These are phyloP conservation scores for Calliopum simillimum DNA, from an alignment of 2,888 invertebrate genomes.

Conservation along the genomic window DNA sequence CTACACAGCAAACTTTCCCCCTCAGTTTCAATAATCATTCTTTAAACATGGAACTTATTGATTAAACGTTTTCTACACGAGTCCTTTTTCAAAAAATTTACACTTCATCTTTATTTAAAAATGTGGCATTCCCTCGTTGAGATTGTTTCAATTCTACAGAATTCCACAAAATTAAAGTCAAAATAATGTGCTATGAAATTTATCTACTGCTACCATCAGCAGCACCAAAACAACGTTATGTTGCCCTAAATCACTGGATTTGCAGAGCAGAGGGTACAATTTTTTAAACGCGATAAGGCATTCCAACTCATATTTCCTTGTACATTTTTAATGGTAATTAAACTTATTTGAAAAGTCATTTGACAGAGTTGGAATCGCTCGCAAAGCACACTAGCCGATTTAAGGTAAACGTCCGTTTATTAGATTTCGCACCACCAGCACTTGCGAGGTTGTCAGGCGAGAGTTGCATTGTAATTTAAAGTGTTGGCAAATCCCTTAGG, in stretches of 20 bases:
- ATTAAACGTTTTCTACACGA: too few species aligned
- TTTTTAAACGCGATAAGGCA: slow-evolving; percentile 49
- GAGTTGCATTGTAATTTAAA: background rate
- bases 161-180: slow-evolving; percentile 48
- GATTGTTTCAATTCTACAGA: slow-evolving; percentile 42
- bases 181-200: slow-evolving; percentile 46
- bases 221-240: background rate
- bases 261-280: slow-evolving; percentile 24
- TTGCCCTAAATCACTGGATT: too few species aligned
- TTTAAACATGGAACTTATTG: too few species aligned
- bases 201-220: slow-evolving; percentile 43
- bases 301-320: slow-evolving; percentile 44
- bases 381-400: background rate
- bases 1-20: too few species aligned
- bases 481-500: too few species aligned
- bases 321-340: slow-evolving; percentile 54
- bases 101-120: too few species aligned
- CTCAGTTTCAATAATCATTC: too few species aligned
- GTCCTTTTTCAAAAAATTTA: too few species aligned
- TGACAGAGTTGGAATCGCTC: slow-evolving; percentile 8
- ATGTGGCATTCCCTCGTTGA: background rate
- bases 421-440: background rate
- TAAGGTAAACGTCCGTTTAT: background rate
- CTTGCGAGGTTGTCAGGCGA: background rate
- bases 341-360: slow-evolving; percentile 52